phyloP scores from a whole-genome alignment of 2,888 invertebrate species.

The Nudaria mundana region DNA sequence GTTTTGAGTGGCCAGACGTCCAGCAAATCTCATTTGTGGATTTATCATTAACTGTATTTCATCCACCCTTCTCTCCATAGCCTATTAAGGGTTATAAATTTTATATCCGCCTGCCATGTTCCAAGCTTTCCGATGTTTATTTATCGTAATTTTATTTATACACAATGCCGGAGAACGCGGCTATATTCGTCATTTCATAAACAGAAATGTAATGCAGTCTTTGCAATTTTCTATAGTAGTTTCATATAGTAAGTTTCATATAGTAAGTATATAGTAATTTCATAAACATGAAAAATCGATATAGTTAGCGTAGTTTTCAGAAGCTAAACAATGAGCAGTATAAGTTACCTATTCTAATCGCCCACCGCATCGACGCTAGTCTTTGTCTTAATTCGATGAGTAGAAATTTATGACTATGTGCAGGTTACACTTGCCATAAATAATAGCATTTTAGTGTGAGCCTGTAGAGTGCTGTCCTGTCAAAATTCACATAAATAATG shows the following conservation, averaged over 20 bases:
- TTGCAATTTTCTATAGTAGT: constrained; percentile 54
- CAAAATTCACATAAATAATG: constrained; percentile 80
- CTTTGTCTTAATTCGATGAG: constrained; percentile 77
- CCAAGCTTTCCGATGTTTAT: constrained; percentile 67
- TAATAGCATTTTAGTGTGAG: constrained; percentile 67
- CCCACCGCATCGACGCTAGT: constrained; percentile 63
- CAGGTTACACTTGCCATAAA: constrained; percentile 66
- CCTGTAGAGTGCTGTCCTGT: constrained; percentile 57
- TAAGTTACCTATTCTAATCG: too few relatives aligned
- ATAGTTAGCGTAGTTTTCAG: constrained; percentile 62
- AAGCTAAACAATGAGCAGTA: constrained; percentile 66
- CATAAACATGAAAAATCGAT: constrained; percentile 67
- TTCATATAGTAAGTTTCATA: constrained; percentile 52
- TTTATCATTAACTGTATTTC: constrained; percentile 80
- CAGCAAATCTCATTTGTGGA: constrained; percentile 81
- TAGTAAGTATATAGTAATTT: too few relatives aligned
- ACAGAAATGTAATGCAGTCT: too few relatives aligned
- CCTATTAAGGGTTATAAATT: constrained; percentile 77
- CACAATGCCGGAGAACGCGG: constrained; percentile 29
- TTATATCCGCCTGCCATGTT: constrained; percentile 68
- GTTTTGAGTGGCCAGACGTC: constrained; percentile 77
- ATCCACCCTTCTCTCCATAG: constrained; percentile 71
- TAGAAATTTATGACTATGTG: constrained; percentile 63
- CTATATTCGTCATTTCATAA: constrained; percentile 23
- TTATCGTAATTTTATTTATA: constrained; percentile 52